phyloP scores from a whole-genome alignment of 2,888 invertebrate species.

The Poecilobothrus nobilitatus region DNA sequence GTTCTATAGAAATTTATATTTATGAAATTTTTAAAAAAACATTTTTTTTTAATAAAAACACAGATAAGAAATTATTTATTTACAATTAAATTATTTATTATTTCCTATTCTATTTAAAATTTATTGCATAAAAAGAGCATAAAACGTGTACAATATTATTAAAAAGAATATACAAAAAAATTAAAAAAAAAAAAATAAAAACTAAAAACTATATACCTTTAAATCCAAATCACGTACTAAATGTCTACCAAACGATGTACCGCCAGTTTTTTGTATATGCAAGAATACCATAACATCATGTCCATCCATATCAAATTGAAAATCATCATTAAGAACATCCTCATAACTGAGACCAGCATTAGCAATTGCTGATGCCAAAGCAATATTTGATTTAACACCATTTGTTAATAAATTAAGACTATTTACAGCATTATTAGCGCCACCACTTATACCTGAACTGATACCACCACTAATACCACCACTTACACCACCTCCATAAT shows the following conservation, averaged over 20 bases:
- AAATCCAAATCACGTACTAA: constrained; percentile 88
- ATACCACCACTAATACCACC: constrained; percentile 17
- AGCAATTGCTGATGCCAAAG: constrained; percentile 31
- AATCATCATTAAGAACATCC: constrained; percentile 77
- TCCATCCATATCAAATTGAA: constrained; percentile 81
- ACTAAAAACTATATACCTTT: constrained; percentile 43
- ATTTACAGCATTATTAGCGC: constrained; percentile 23
- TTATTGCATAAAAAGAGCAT: no score
- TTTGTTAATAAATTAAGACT: neutral
- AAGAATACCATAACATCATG: constrained; percentile 97
- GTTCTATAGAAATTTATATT: no score
- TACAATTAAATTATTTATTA: no score
- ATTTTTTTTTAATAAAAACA: no score
- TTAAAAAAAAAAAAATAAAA: neutral
- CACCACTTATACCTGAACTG: constrained; percentile 10
- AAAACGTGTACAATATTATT: no score
- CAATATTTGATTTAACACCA: constrained; percentile 19
- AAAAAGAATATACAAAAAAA: no score
- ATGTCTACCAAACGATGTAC: constrained; percentile 94
- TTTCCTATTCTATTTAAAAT: no score
- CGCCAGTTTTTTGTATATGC: constrained; percentile 99
- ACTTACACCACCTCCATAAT: neutral
- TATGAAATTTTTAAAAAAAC: no score
- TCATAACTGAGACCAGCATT: constrained; percentile 70
- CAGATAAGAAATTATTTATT: no score